Evolutionary conservation across 1,140 invertebrate genomes (phyloP).

Genomic region (Lethocerus indicus): DNA sequence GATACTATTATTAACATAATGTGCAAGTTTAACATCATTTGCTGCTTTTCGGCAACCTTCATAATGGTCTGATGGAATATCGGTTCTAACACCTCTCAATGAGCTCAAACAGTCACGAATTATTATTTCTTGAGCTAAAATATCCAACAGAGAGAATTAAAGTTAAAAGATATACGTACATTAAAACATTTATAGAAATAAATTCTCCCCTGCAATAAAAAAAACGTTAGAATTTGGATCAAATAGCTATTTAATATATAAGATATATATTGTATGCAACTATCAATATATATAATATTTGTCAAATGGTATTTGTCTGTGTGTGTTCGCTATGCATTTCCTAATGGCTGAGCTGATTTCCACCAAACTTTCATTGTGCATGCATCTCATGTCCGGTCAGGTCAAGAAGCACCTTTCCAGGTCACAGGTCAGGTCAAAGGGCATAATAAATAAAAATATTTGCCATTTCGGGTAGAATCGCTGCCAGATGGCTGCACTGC

Average conservation of each 20-base stretch:
- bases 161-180: not conserved
- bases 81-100: slow-evolving; percentile 52
- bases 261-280: not conserved
- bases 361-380: too few species aligned
- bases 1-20: slow-evolving; percentile 78
- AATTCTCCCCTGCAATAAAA: not conserved
- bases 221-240: not conserved
- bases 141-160: slow-evolving; percentile 10
- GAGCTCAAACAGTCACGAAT: slow-evolving; percentile 74
- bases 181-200: not conserved
- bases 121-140: slow-evolving; percentile 57
- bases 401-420: too few species aligned
- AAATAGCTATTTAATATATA: not conserved
- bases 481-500: too few species aligned
- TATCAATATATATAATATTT: too few species aligned
- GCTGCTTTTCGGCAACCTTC: slow-evolving; percentile 73
- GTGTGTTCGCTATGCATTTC: too few species aligned
- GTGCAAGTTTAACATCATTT: slow-evolving; percentile 54
- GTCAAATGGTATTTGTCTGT: too few species aligned
- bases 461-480: too few species aligned
- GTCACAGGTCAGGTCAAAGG: too few species aligned
- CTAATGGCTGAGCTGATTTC: too few species aligned
- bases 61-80: slow-evolving; percentile 83
- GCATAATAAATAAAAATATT: too few species aligned
- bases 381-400: too few species aligned